These are phyloP conservation scores for Esox lucius DNA, from an alignment of 2,797 vertebrate genomes.

Conservation along the genomic window DNA sequence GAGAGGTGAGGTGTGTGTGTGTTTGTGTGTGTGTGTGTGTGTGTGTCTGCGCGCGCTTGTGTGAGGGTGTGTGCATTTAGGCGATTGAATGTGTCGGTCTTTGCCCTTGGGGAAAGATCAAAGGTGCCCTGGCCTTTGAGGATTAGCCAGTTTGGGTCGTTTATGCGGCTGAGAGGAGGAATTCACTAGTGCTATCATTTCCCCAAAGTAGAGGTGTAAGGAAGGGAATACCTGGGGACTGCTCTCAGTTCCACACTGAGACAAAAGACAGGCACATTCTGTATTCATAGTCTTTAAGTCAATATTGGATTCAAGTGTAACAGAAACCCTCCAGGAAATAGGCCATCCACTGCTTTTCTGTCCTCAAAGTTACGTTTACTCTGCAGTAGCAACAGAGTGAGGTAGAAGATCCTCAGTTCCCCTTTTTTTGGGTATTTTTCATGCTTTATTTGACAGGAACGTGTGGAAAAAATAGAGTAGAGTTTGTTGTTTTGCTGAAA, in stretches of 20 bases:
- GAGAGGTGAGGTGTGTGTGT: slow-evolving; percentile 11
- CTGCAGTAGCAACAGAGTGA: too few species aligned
- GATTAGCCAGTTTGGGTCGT: slow-evolving; percentile 50
- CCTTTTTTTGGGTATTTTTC: too few species aligned
- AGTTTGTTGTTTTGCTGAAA: too few species aligned
- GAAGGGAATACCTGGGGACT: slow-evolving; percentile 61
- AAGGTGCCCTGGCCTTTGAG: slow-evolving; percentile 65
- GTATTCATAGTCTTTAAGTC: too few species aligned
- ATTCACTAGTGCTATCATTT: slow-evolving; percentile 59
- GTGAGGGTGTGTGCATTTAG: not conserved
- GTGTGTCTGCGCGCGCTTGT: not conserved
- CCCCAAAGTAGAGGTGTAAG: slow-evolving; percentile 31
- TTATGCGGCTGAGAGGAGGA: slow-evolving; percentile 37
- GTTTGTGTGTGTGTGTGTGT: slow-evolving; percentile 6
- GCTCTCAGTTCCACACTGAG: slow-evolving; percentile 22
- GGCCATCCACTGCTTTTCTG: too few species aligned
- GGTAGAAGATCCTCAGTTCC: too few species aligned
- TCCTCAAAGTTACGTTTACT: too few species aligned
- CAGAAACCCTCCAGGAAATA: too few species aligned
- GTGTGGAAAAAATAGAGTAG: too few species aligned
- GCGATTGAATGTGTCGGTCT: slow-evolving; percentile 4
- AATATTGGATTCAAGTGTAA: too few species aligned
- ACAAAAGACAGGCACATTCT: not conserved
- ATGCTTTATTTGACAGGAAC: not conserved
- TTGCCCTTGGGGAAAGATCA: slow-evolving; percentile 63